Evolutionary conservation across 2,797 vertebrate genomes (phyloP).

Genomic region (Sebastes taczanowskii): DNA sequence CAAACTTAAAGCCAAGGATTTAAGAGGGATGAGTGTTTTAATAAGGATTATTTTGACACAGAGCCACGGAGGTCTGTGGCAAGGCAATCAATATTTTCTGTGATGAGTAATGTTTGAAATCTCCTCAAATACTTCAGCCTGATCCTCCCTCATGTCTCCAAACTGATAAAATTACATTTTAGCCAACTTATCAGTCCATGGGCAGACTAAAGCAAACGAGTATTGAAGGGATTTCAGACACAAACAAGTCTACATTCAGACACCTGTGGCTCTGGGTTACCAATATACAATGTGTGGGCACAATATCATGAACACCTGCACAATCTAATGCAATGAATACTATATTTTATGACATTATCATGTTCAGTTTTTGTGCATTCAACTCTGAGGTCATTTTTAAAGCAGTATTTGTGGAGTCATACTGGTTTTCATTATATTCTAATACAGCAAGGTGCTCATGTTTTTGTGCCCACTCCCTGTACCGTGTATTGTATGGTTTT

Average conservation of each 20-base stretch:
- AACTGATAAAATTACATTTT: slow-evolving; percentile 7
- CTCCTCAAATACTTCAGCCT: slow-evolving; percentile 30
- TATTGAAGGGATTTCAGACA: slow-evolving; percentile 14
- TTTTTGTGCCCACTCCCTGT: slow-evolving; percentile 18
- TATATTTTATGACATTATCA: slow-evolving; percentile 3
- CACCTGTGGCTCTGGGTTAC: slow-evolving; percentile 38
- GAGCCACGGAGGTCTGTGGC: slow-evolving; percentile 44
- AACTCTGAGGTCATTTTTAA: background rate
- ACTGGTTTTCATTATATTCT: background rate
- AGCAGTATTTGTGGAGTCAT: background rate
- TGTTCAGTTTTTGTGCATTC: background rate
- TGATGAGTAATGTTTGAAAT: slow-evolving; percentile 50
- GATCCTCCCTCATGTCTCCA: slow-evolving; percentile 26
- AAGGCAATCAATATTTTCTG: slow-evolving; percentile 53
- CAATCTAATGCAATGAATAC: slow-evolving; percentile 3
- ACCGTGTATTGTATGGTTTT: background rate
- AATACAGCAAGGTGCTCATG: background rate
- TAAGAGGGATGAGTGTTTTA: slow-evolving; percentile 48
- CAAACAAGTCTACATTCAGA: background rate
- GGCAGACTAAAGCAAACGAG: slow-evolving; percentile 4
- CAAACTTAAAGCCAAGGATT: slow-evolving; percentile 74
- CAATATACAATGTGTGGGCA: slow-evolving; percentile 15
- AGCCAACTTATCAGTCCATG: slow-evolving; percentile 7
- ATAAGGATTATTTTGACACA: slow-evolving; percentile 43
- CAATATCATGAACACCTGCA: slow-evolving; percentile 13